These are phyloP conservation scores for Cyprinella venusta DNA, from an alignment of 2,797 vertebrate species.

Conservation along the genomic window DNA sequence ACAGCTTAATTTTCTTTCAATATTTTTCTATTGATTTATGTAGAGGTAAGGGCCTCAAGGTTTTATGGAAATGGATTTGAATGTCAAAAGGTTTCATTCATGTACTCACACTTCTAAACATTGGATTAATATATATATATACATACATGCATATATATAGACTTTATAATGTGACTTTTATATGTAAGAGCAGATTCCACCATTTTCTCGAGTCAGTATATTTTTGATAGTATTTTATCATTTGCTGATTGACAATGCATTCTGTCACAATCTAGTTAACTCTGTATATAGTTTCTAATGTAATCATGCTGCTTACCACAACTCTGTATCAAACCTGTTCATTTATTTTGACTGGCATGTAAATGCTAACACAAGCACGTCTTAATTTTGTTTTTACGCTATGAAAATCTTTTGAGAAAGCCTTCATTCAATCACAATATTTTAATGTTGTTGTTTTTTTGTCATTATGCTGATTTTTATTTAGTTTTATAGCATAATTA, in stretches of 20 bases:
- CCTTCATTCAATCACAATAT: conserved; percentile 18
- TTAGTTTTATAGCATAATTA: conserved; percentile 49
- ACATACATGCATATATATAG: background rate
- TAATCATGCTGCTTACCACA: conserved; percentile 32
- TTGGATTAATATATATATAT: conserved; percentile 7
- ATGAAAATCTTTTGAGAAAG: conserved; percentile 41
- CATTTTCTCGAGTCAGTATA: conserved; percentile 68
- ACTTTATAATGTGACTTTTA: conserved; percentile 43
- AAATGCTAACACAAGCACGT: conserved; percentile 20
- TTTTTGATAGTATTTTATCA: conserved; percentile 52
- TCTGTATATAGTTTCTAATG: conserved; percentile 32
- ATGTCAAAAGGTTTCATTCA: conserved; percentile 36
- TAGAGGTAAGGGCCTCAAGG: conserved; percentile 30
- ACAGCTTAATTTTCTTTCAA: background rate
- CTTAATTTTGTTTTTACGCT: conserved; percentile 15
- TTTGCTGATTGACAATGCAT: conserved; percentile 30
- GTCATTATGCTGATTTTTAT: conserved; percentile 35
- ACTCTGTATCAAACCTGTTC: conserved; percentile 15
- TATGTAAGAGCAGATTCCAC: conserved; percentile 44
- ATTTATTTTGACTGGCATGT: conserved; percentile 41
- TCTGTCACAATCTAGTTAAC: conserved; percentile 44
- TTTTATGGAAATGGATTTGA: conserved; percentile 5
- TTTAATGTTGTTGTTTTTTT: conserved; percentile 18
- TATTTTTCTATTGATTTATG: conserved; percentile 7
- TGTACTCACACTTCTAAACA: conserved; percentile 28